A percentile compares a stretch with the other conserved stretches of the same genome.
phyloP scores from a whole-genome alignment of 2,797 vertebrate genomes.

The Emys orbicularis region DNA sequence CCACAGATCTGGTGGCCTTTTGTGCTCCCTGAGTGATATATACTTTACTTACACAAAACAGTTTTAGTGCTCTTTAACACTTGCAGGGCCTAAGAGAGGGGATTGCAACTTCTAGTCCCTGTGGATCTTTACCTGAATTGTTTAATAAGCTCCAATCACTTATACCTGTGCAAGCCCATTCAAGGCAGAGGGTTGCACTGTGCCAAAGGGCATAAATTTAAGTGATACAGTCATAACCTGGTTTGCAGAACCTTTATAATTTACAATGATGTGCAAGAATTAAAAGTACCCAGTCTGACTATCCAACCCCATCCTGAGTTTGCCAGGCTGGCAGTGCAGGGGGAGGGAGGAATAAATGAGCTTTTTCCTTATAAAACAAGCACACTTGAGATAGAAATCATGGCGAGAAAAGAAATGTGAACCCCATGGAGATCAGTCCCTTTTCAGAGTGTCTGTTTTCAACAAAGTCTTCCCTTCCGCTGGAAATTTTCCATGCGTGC shows the following conservation, averaged over 20 bases:
- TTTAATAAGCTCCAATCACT: background rate
- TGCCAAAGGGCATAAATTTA: background rate
- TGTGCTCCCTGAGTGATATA: background rate
- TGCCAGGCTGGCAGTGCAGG: background rate
- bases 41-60: background rate
- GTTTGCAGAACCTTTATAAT: background rate
- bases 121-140: background rate
- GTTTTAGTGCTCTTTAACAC: background rate
- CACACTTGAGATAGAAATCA: background rate
- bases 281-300: background rate
- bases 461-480: background rate
- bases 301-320: background rate
- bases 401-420: background rate
- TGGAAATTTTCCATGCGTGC: background rate
- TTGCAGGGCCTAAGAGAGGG: background rate
- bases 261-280: background rate
- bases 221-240: background rate
- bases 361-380: background rate
- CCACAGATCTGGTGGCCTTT: background rate
- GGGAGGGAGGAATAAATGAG: background rate
- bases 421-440: rapidly evolving
- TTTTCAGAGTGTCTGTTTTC: background rate
- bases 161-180: background rate
- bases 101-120: background rate
- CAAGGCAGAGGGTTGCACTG: background rate